Evolutionary conservation across 1,140 invertebrate genomes (phyloP).

Genomic region (Mactra quadrangularis): DNA sequence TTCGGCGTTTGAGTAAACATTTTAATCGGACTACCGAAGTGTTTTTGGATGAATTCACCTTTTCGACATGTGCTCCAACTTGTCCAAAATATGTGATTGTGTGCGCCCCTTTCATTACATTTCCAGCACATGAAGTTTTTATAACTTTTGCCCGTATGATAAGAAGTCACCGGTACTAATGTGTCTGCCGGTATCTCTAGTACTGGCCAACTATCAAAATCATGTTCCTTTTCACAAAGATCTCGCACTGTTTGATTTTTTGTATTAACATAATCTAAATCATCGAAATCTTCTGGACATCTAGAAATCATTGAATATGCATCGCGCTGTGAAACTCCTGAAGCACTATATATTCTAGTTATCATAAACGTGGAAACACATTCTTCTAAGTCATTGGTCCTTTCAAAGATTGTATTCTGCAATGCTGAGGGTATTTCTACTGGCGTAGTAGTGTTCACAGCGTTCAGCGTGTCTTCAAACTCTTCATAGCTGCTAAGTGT

Average conservation of each 20-base stretch:
- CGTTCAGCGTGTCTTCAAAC: background rate
- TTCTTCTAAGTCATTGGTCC: background rate
- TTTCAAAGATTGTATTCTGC: background rate
- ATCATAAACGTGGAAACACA: background rate
- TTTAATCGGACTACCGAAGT: background rate
- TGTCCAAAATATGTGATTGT: background rate
- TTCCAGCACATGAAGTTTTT: constrained; percentile 8
- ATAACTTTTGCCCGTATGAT: background rate
- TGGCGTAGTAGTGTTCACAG: background rate
- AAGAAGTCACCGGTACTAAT: background rate
- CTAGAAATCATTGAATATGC: background rate
- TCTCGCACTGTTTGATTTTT: too few species aligned
- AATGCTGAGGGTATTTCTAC: background rate
- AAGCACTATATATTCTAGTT: background rate
- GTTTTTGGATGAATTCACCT: background rate
- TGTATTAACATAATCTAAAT: too few species aligned
- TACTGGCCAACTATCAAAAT: background rate
- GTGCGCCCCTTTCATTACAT: background rate
- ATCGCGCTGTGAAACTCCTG: background rate
- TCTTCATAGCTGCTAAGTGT: background rate
- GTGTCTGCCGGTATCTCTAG: background rate
- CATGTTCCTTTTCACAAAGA: background rate
- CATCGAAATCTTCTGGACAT: background rate
- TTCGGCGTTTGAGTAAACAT: background rate
- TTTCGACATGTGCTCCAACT: background rate